Base-by-base conservation (phyloP, 1,140 invertebrate genomes). In the Meloidogyne hapla region DNA sequence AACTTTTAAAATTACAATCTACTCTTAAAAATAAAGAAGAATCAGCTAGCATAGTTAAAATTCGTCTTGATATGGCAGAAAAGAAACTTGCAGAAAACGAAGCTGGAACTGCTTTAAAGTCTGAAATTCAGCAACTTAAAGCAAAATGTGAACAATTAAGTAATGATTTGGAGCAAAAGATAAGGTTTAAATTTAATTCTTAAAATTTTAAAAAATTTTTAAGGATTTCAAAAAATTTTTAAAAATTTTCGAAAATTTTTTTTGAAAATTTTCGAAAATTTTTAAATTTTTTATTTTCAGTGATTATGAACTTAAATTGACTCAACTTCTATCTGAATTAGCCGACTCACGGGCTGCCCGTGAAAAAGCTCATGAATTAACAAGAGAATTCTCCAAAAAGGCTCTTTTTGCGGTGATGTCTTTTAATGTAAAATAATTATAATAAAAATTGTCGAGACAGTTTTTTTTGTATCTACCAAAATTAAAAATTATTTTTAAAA, bases 1-100 rank as follows among this genome's bases (percentile, higher is more conserved):
- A 87, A 65, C 80, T 87, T 68, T 26, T 77, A 15, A 76, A 84
- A 33, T 64, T 87, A 21, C 79, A 80, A 33, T 74, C 67, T 48
- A 13, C 56, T 21, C 6, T 84, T 21, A 84, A 81, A 48, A 62
- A 12, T 40, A 66, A 38, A 26, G 76, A 74, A 15, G 74, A 74
- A 48, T 64, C 74, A 61, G 23, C 83, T 25, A 65, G 83, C 74
- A 79, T 67, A 5, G 33, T 84, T 38, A 42, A 78, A 78, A 25
- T 78, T 13, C 78, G 78, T 9, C 45, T 78, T 26, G 78, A 78
- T 23, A 80, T 78, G 77, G 78, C 77, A 28, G 68, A 78, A 18
- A 78, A 77, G 15, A 79, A 80, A 26, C 33, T 78, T 63, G 67
- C 42, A 56, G 75, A 76, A 42, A 65, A 25, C 23, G n/a, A 33